phyloP scores from a whole-genome alignment of 2,113 vertebrate genomes.

The Pampusana beccarii region DNA sequence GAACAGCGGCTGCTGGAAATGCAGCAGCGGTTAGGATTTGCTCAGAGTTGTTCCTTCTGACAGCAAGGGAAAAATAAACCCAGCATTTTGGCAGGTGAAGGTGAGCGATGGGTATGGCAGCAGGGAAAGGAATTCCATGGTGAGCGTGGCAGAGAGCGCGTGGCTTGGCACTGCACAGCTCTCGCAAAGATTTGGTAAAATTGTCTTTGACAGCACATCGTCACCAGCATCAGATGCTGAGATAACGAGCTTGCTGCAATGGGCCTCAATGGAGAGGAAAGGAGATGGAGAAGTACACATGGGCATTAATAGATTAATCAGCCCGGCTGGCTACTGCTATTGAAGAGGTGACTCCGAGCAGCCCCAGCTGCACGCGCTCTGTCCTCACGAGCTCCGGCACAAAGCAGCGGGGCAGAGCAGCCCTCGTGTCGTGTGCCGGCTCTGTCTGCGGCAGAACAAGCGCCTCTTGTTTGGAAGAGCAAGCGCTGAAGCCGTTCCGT shows the following conservation, averaged over 20 bases:
- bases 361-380: background rate
- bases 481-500: rapidly evolving
- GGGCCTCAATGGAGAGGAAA: background rate
- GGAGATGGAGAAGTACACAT: background rate
- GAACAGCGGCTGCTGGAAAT: constrained; percentile 22
- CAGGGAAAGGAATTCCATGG: background rate
- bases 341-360: background rate
- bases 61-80: background rate
- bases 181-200: background rate
- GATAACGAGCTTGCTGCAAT: background rate
- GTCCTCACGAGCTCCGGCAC: rapidly evolving
- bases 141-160: background rate
- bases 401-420: background rate
- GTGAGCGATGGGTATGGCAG: background rate
- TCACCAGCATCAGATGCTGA: background rate
- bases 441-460: background rate
- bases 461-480: background rate
- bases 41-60: background rate
- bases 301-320: background rate
- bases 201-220: rapidly evolving
- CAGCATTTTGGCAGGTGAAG: background rate
- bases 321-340: background rate
- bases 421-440: rapidly evolving
- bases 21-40: background rate
- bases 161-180: background rate